phyloP scores from a whole-genome alignment of 1,140 invertebrate genomes.

The Sitobion miscanthi region DNA sequence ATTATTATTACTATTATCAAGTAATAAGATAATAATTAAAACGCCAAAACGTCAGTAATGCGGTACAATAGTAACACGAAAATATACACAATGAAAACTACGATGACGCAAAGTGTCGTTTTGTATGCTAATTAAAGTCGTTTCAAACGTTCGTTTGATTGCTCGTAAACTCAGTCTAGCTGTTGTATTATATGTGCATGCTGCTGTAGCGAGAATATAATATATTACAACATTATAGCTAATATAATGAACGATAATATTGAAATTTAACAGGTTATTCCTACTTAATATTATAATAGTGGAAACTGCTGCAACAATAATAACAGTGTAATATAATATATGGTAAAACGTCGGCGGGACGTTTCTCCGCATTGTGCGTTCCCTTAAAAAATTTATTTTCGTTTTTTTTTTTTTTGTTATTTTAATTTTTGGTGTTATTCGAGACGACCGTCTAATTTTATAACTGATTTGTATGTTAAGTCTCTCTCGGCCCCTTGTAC shows the following conservation, averaged over 20 bases:
- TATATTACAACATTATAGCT: neutral
- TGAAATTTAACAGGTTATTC: neutral
- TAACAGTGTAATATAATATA: neutral
- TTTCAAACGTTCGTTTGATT: neutral
- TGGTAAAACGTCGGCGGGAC: neutral
- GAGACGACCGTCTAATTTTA: neutral
- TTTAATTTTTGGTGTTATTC: neutral
- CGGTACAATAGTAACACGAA: neutral
- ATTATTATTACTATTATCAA: too few relatives aligned
- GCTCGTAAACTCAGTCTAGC: neutral
- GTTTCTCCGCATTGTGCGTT: neutral
- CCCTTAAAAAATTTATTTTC: too few relatives aligned
- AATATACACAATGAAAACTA: neutral
- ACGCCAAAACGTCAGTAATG: neutral
- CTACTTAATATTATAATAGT: neutral
- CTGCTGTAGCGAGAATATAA: neutral
- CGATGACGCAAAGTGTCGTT: neutral
- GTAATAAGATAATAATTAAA: neutral
- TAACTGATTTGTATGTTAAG: neutral
- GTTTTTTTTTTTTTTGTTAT: neutral
- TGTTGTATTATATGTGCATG: neutral
- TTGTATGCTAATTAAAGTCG: conserved; percentile 21
- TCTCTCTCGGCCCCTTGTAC: neutral
- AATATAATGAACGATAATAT: neutral
- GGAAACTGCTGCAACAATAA: neutral